phyloP scores from a whole-genome alignment of 2,888 invertebrate genomes.

The Chrysolina oricalcia region DNA sequence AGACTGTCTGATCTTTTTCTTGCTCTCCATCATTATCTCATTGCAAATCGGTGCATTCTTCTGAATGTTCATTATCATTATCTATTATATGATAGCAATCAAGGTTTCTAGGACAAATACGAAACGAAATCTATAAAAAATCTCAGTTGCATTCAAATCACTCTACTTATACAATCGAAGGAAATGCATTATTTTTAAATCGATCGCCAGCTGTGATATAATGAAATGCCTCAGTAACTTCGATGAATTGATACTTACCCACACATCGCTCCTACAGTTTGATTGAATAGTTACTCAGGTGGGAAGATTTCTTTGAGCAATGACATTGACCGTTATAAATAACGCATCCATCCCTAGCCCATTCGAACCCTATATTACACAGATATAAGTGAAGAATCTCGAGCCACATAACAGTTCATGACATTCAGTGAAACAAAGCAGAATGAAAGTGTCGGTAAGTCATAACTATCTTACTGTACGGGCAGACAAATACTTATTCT shows the following conservation, averaged over 20 bases:
- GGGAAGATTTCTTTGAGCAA: slow-evolving; percentile 1
- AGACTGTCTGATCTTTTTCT: too few species aligned
- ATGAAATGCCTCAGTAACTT: not conserved
- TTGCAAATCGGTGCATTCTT: too few species aligned
- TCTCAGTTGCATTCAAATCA: not conserved
- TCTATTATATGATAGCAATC: not conserved
- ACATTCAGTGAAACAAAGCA: slow-evolving; percentile 22
- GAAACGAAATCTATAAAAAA: not conserved
- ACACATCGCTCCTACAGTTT: slow-evolving; percentile 1
- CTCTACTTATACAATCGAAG: not conserved
- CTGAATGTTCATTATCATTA: not conserved
- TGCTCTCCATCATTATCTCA: too few species aligned
- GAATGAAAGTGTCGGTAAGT: slow-evolving; percentile 40
- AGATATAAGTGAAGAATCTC: slow-evolving; percentile 28
- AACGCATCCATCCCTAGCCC: slow-evolving; percentile 4
- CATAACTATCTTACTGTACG: not conserved
- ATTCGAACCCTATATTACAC: not conserved
- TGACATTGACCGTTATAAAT: slow-evolving; percentile 18
- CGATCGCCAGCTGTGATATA: not conserved
- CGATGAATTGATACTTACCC: slow-evolving; percentile 12
- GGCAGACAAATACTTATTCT: not conserved
- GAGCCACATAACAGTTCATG: slow-evolving; percentile 24
- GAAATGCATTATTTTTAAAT: not conserved
- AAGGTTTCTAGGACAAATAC: not conserved
- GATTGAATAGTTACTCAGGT: slow-evolving; percentile 10